These are phyloP conservation scores for Drosophila sproati DNA, from an alignment of 1,140 invertebrate species.

Conservation along the genomic window DNA sequence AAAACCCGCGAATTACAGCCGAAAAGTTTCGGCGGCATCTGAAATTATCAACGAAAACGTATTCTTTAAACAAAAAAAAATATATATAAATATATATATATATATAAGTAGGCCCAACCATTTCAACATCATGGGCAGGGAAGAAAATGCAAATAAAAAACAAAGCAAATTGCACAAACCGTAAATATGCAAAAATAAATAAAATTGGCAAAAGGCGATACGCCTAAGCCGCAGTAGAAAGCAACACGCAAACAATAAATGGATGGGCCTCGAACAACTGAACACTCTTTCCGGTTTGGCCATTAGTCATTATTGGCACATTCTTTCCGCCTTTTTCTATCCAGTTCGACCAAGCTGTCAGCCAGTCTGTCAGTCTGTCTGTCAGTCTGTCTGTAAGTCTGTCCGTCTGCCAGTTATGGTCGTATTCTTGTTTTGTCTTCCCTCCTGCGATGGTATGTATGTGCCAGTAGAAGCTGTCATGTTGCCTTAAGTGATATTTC, in stretches of 20 bases:
- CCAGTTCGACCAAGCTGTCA: conserved; percentile 19
- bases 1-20: conserved; percentile 40
- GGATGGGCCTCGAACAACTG: conserved; percentile 22
- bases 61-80: neutral
- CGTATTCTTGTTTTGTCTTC: conserved; percentile 17
- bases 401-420: neutral
- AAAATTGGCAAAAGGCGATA: conserved; percentile 35
- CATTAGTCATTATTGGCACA: conserved; percentile 83
- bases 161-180: neutral
- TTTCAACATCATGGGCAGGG: conserved; percentile 57
- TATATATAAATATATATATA: neutral
- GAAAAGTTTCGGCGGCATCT: conserved; percentile 41
- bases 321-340: conserved; percentile 72
- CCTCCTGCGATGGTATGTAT: neutral
- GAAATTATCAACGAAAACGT: conserved; percentile 60
- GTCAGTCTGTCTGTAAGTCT: neutral
- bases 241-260: conserved; percentile 33
- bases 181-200: conserved; percentile 68
- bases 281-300: conserved; percentile 40
- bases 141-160: conserved; percentile 17
- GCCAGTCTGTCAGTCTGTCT: neutral
- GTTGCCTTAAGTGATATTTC: conserved; percentile 64
- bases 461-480: conserved; percentile 35
- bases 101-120: conserved; percentile 51
- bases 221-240: conserved; percentile 16